A percentile compares a stretch with the other conserved stretches of the same genome.
Conservation (phyloP, 2,888 invertebrate genomes). For the Polyploca ridens region DNA sequence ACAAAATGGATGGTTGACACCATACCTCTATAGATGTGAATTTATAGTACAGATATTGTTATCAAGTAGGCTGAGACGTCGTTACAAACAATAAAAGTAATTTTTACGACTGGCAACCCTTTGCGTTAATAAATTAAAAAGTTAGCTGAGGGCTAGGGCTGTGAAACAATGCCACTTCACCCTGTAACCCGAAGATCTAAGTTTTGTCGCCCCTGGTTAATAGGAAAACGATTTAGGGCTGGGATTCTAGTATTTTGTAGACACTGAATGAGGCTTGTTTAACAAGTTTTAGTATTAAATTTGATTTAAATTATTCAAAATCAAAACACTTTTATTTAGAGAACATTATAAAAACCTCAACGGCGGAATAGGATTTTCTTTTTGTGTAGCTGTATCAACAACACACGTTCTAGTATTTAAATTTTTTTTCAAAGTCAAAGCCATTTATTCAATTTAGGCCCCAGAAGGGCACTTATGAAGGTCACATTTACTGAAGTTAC, state of each 20-base stretch:
- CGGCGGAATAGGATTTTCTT: too few species aligned
- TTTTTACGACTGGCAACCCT: slow-evolving; percentile 82
- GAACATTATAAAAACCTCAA: too few species aligned
- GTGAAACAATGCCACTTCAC: slow-evolving; percentile 79
- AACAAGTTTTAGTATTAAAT: too few species aligned
- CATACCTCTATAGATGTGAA: slow-evolving; percentile 61
- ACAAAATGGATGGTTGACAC: slow-evolving; percentile 38
- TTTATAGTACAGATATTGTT: slow-evolving; percentile 77
- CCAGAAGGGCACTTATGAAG: too few species aligned
- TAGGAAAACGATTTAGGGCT: slow-evolving; percentile 51
- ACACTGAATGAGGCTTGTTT: neutral
- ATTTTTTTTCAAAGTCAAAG: too few species aligned
- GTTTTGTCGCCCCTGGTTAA: slow-evolving; percentile 68
- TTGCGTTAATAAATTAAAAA: slow-evolving; percentile 82
- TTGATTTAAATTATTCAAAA: neutral
- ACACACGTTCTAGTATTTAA: too few species aligned
- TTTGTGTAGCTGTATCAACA: too few species aligned
- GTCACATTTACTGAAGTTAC: too few species aligned
- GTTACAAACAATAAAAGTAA: slow-evolving; percentile 84
- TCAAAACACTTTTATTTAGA: neutral
- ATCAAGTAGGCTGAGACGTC: slow-evolving; percentile 83
- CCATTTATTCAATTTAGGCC: too few species aligned
- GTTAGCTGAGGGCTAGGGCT: slow-evolving; percentile 67
- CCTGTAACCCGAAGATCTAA: slow-evolving; percentile 71
- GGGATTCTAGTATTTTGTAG: slow-evolving; percentile 16